Evolutionary conservation across 2,797 vertebrate species (phyloP).

Genomic region (Hafferia zeledoni): DNA sequence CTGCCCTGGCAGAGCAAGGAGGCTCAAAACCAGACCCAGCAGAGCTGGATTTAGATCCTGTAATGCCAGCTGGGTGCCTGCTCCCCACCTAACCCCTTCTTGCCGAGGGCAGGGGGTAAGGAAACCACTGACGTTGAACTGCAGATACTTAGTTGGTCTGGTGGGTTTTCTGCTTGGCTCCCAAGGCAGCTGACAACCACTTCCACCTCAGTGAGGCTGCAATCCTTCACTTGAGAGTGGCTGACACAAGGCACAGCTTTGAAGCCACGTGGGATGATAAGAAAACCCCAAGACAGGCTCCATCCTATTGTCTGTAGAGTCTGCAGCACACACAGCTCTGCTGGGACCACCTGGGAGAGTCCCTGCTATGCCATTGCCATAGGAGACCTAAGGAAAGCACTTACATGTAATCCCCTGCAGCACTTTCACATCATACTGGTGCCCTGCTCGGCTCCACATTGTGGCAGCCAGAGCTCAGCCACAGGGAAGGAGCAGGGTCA

Average conservation of each 20-base stretch:
- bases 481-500: neutral
- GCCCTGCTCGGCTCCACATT: neutral
- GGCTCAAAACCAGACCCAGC: neutral
- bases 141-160: neutral
- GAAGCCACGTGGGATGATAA: neutral
- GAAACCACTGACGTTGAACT: neutral
- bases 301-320: neutral
- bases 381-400: neutral
- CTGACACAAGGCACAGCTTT: neutral
- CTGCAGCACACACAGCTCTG: neutral
- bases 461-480: neutral
- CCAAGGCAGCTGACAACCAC: neutral
- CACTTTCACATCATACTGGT: rapidly evolving
- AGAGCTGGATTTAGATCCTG: neutral
- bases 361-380: neutral
- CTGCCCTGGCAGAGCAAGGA: neutral
- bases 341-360: neutral
- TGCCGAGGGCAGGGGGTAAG: neutral
- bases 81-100: neutral
- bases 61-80: rapidly evolving
- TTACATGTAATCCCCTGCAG: neutral
- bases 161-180: neutral
- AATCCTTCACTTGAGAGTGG: rapidly evolving
- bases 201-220: rapidly evolving
- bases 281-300: neutral